Evolutionary conservation across 2,113 vertebrate genomes (phyloP).

Genomic region (Coregonus clupeaformis): DNA sequence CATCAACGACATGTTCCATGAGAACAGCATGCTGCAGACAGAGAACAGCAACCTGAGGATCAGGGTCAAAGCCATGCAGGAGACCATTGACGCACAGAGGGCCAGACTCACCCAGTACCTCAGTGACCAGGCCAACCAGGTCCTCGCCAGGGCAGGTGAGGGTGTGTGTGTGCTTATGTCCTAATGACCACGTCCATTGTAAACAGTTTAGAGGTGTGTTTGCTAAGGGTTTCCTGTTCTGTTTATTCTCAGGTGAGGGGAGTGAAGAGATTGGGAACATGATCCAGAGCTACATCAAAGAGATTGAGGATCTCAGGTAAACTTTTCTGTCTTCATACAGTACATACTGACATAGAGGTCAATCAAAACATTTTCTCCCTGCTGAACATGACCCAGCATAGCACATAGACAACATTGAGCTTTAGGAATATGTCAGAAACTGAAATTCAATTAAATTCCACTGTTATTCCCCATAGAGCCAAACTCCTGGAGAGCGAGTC

Average conservation of each 20-base stretch:
- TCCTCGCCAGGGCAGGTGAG: constrained; percentile 85
- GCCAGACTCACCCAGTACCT: constrained; percentile 86
- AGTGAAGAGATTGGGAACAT: constrained; percentile 97
- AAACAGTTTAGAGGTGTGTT: not conserved
- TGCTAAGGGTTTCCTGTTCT: not conserved
- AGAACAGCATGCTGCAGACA: constrained; percentile 95
- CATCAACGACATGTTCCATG: constrained; percentile 98
- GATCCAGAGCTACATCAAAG: constrained; percentile 96
- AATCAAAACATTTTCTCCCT: no score
- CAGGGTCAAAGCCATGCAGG: constrained; percentile 97
- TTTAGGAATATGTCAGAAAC: no score
- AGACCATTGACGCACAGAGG: constrained; percentile 87
- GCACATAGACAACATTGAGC: no score
- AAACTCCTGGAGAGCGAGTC: constrained; percentile 96
- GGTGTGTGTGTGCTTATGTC: not conserved
- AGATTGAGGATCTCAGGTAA: constrained; percentile 97
- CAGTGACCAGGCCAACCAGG: constrained; percentile 90
- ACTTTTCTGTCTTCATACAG: no score
- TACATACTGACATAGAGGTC: no score
- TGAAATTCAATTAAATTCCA: not conserved
- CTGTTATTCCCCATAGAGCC: constrained; percentile 72
- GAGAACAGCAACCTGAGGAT: constrained; percentile 94
- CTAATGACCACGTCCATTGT: not conserved
- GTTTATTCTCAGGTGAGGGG: constrained; percentile 82
- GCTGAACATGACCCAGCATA: no score